Evolutionary conservation across 2,797 vertebrate species (phyloP).

Genomic region (Syngnathus acus): DNA sequence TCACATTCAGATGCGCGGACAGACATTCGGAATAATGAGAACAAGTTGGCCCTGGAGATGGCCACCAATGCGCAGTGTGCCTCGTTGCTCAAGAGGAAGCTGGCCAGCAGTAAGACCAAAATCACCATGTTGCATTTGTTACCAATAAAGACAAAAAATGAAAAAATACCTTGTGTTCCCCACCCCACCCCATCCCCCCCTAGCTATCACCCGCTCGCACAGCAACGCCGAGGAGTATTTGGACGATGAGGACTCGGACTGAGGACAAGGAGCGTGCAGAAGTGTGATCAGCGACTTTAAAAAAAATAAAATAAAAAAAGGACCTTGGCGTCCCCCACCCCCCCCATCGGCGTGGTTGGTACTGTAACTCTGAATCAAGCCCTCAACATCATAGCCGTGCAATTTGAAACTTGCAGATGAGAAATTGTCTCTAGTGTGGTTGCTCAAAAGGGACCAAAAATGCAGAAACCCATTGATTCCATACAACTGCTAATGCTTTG

Average conservation of each 20-base stretch:
- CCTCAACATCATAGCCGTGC: conserved; percentile 16
- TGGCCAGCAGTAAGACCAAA: conserved; percentile 60
- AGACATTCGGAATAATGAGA: conserved; percentile 92
- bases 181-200: too few species aligned
- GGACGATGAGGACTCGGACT: conserved; percentile 95
- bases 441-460: not conserved
- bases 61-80: conserved; percentile 88
- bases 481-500: conserved; percentile 1
- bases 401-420: conserved; percentile 1
- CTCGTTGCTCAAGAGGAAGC: conserved; percentile 87
- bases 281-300: conserved; percentile 26
- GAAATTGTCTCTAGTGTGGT: not conserved
- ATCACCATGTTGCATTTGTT: not conserved
- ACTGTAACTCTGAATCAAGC: conserved; percentile 26
- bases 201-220: conserved; percentile 76
- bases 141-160: too few species aligned
- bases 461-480: not conserved
- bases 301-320: conserved; percentile 9
- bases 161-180: not conserved
- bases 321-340: conserved; percentile 20
- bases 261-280: conserved; percentile 31
- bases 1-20: conserved; percentile 78
- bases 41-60: conserved; percentile 93
- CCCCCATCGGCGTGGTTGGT: conserved; percentile 10
- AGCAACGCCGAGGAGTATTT: conserved; percentile 97